These are phyloP conservation scores for Tetraneura akinire DNA, from an alignment of 1,140 invertebrate genomes.

Conservation along the genomic window DNA sequence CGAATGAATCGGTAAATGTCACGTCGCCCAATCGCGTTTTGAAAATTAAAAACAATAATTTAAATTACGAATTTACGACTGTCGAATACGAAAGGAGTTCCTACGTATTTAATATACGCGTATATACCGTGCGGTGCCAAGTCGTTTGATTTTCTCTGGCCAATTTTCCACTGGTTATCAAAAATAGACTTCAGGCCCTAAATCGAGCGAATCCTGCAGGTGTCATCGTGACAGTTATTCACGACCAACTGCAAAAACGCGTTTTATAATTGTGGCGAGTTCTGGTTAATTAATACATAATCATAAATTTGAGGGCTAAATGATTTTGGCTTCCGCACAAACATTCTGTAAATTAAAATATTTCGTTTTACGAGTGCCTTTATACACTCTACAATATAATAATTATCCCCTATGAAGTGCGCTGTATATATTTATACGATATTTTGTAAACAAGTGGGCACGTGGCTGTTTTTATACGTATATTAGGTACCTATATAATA, in stretches of 20 bases:
- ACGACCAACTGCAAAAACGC: constrained; percentile 14
- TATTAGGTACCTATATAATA: neutral
- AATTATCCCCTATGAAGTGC: too few species aligned
- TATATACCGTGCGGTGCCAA: neutral
- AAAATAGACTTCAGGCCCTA: constrained; percentile 45
- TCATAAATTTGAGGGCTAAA: constrained; percentile 23
- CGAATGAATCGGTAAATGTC: neutral
- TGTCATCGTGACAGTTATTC: constrained; percentile 12
- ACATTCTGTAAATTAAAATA: constrained; percentile 12
- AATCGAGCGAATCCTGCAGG: constrained; percentile 14
- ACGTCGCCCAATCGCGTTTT: too few species aligned
- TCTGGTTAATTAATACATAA: constrained; percentile 6
- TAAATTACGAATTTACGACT: too few species aligned
- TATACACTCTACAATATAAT: too few species aligned
- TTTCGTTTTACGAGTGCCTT: neutral
- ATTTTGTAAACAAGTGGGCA: neutral
- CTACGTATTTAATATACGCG: too few species aligned
- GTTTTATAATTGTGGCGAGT: neutral
- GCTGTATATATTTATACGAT: too few species aligned
- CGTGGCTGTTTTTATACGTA: neutral
- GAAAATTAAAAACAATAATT: constrained; percentile 28
- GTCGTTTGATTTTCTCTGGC: constrained; percentile 1
- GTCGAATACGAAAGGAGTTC: too few species aligned
- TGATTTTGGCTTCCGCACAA: constrained; percentile 17
- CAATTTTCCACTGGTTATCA: constrained; percentile 23